Evolutionary conservation across 2,113 vertebrate genomes (phyloP), one percentile per base, ranked within the genome.

Genomic region (Xerus inauris): DNA sequence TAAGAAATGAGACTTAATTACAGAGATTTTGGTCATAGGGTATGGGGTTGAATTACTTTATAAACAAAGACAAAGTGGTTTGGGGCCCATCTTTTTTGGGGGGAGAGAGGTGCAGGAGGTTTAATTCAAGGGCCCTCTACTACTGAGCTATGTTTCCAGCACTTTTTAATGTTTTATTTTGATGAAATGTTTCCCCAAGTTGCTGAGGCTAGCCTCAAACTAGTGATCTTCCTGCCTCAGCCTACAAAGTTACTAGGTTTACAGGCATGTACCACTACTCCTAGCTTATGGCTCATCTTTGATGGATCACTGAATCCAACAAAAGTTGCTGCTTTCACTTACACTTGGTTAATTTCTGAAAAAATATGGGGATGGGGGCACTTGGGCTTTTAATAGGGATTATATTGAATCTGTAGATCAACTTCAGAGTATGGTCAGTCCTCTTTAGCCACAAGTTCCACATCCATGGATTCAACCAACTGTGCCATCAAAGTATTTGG

Each of bases 1-100:
- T 80, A 73, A 93, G 1, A 87, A 83, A 51, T 47, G 24, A 45
- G 73, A 42, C 40, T 65, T 40, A 5, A 94, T 82, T 54, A 77
- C 28, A 94, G 64, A 94, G n/a, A 75, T 12, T 45, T n/a, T 11
- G 47, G 42, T 81, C 9, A 80, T 71, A 47, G 35, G 12, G n/a
- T 51, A 51, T 8, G 16, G 13, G 8, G n/a, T 12, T 99, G 98
- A 99, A 99, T 99, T 98, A 98, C 98, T 98, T 98, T 98, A 98
- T 98, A 98, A 98, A 98, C 96, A 98, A 95, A 98, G 98, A 98
- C 98, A 62, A 26, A 26, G 59, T 62, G 28, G 59, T 28, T 62
- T 62, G 24, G 9, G 9, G 26, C 22, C 9, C 59, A 62, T 62
- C 59, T 62, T 62, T 62, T 62, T 62, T 11, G 9, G 59, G 59